Base-by-base conservation (phyloP, 2,113 vertebrate genomes). In the Bos indicus region DNA sequence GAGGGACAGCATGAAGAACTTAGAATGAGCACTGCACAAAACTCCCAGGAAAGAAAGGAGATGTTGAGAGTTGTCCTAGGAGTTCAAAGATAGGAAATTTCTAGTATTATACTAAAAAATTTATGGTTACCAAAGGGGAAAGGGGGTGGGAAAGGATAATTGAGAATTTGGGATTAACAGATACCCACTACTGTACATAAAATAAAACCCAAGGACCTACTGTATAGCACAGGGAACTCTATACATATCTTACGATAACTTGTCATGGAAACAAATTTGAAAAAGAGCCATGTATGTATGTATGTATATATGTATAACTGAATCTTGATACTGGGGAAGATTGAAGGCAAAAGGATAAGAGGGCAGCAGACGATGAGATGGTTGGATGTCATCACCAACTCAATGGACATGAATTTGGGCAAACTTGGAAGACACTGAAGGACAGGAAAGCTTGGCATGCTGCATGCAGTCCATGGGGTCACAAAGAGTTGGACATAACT, bases 71-170 rank as follows among this genome's bases (percentile, higher is more conserved):
- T 43, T 28, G 33, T 43, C 57, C 46, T 74, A 36, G 43, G 80
- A 83, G 6, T 40, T 77, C 86, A 94, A 89, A 96, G 81, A 94
- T 62, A 95, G 86, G 33, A 94, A 95, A 64, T 36, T 71, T 28
- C 81, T 30, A 46, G 46, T 81, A 21, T 33, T 81, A 33, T 12
- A 52, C 46, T 21, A 52, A 81, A 81, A 51, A n/a, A 52, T 0
- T 21, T 52, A 21, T 13, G 17, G 48, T 81, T 52, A 81, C 17
- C 78, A 81, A 81, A 81, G 48, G 30, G 78, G 9, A n/a, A 52
- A n/a, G 9, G 9, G 48, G 17, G n/a, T 16, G 30, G 48, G 17
- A 81, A 17, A 17, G 78, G 13, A 52, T 52, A 5, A 81, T 7
- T 33, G 30, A 51, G 78, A 52, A 33, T 52, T n/a, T 33, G 28